Evolutionary conservation across 2,888 invertebrate genomes (phyloP).

Genomic region (Chloromyia formosa): DNA sequence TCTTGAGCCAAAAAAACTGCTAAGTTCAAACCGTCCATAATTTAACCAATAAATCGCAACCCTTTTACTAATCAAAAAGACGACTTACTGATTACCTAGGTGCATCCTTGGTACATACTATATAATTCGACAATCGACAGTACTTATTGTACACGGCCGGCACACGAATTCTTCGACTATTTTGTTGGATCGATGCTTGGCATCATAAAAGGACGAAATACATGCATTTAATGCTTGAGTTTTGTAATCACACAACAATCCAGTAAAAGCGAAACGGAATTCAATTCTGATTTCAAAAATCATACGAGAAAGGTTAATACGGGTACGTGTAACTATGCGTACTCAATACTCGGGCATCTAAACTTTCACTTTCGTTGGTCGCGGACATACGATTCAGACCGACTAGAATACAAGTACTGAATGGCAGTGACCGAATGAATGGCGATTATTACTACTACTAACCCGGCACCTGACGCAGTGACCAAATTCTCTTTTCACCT

Average conservation of each 20-base stretch:
- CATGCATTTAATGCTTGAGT: conserved; percentile 8
- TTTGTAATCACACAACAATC: conserved; percentile 26
- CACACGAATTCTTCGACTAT: conserved; percentile 17
- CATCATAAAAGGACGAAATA: conserved; percentile 9
- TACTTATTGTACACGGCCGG: neutral
- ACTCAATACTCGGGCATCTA: neutral
- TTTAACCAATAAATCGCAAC: too few species aligned
- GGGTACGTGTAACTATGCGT: neutral
- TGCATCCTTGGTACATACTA: too few species aligned
- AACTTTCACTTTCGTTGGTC: neutral
- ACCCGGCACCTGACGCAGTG: neutral
- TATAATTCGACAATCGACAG: neutral
- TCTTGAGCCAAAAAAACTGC: neutral
- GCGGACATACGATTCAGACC: neutral
- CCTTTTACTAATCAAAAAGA: too few species aligned
- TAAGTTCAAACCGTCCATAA: too few species aligned
- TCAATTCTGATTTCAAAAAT: conserved; percentile 18
- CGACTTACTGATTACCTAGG: too few species aligned
- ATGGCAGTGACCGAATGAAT: too few species aligned
- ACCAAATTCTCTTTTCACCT: neutral
- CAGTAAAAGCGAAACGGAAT: conserved; percentile 15
- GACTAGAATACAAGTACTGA: too few species aligned
- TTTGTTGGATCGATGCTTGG: conserved; percentile 41
- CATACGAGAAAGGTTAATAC: conserved; percentile 19
- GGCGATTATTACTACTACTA: neutral